phyloP scores from a whole-genome alignment of 1,140 invertebrate species.

The Caerostris extrusa region DNA sequence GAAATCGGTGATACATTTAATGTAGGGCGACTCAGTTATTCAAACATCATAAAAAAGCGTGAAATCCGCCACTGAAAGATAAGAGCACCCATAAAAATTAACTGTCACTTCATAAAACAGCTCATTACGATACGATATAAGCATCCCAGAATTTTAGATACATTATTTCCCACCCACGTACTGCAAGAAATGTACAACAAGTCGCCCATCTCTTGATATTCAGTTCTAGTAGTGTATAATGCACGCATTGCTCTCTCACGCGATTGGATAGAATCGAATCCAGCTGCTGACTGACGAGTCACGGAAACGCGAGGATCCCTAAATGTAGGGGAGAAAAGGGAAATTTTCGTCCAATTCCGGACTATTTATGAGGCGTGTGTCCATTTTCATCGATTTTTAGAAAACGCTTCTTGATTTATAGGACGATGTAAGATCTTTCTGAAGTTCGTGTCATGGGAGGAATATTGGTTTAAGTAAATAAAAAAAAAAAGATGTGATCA shows the following conservation, averaged over 20 bases:
- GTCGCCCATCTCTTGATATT: slow-evolving; percentile 55
- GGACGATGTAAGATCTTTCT: neutral
- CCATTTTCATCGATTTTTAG: slow-evolving; percentile 3
- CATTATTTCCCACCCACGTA: neutral
- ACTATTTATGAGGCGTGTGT: slow-evolving; percentile 7
- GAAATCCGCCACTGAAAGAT: neutral
- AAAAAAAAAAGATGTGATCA: neutral
- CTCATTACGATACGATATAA: slow-evolving; percentile 46
- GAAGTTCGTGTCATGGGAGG: neutral
- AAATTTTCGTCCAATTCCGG: slow-evolving; percentile 6
- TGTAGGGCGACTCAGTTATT: neutral
- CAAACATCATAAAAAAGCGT: neutral
- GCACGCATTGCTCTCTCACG: slow-evolving; percentile 52
- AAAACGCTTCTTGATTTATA: slow-evolving; percentile 19
- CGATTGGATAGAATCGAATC: slow-evolving; percentile 52
- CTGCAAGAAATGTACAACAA: slow-evolving; percentile 40
- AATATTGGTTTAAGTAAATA: neutral
- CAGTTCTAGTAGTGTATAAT: slow-evolving; percentile 37
- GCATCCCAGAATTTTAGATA: slow-evolving; percentile 43
- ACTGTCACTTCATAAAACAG: slow-evolving; percentile 55
- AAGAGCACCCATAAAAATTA: slow-evolving; percentile 27
- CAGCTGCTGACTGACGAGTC: slow-evolving; percentile 29
- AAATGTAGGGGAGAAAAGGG: slow-evolving; percentile 1
- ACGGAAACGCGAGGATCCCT: slow-evolving; percentile 16
- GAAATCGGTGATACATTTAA: neutral